phyloP scores from a whole-genome alignment of 2,113 vertebrate genomes.

The Trogon melanurus region DNA sequence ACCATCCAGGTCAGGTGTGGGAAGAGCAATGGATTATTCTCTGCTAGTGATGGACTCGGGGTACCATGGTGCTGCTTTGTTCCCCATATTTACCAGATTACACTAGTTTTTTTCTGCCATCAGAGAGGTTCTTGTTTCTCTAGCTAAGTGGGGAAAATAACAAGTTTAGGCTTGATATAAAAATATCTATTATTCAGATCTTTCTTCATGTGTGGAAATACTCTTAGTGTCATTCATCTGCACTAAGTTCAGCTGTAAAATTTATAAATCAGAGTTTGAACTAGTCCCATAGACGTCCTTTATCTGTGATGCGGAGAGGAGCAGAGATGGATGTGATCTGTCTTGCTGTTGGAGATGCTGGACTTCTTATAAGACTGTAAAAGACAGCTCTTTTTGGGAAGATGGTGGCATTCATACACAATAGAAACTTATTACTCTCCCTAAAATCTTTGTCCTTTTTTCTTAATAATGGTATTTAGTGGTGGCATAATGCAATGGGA shows the following conservation, averaged over 20 bases:
- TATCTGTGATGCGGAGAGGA: neutral
- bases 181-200: neutral
- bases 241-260: neutral
- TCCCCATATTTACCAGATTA: neutral
- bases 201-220: neutral
- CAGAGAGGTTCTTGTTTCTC: neutral
- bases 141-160: neutral
- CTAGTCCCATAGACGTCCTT: neutral
- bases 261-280: neutral
- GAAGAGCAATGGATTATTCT: neutral
- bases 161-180: neutral
- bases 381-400: neutral
- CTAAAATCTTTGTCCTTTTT: neutral
- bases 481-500: neutral
- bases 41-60: neutral
- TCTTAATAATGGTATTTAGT: neutral
- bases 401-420: neutral
- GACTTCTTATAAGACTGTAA: neutral
- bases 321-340: neutral
- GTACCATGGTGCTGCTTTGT: neutral
- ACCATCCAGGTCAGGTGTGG: neutral
- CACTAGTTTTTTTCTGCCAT: neutral
- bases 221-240: neutral
- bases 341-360: neutral
- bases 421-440: neutral